A percentile compares a stretch with the other conserved stretches of the same genome.
These are phyloP conservation scores for Chrysaora quinquecirrha DNA, from an alignment of 30 jellyfish, hydroid and myxozoan species.

Conservation along the genomic window DNA sequence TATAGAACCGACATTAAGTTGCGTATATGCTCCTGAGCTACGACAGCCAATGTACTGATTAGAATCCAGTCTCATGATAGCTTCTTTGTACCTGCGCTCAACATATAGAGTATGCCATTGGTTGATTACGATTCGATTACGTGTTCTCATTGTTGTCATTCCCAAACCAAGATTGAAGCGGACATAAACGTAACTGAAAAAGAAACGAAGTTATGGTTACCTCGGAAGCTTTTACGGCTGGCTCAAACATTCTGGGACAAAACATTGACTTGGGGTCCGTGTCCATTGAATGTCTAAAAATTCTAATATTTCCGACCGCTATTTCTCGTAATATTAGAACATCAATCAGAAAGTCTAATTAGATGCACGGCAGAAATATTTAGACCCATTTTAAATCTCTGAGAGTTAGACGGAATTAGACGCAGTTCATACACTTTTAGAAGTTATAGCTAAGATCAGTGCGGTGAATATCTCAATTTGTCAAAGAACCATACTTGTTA, in stretches of 20 bases:
- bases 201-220: background rate
- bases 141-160: constrained; percentile 66
- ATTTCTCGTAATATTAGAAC: too few relatives aligned
- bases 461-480: too few relatives aligned
- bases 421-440: too few relatives aligned
- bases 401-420: too few relatives aligned
- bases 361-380: too few relatives aligned
- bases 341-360: too few relatives aligned
- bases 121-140: constrained; percentile 41
- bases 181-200: constrained; percentile 69
- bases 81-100: constrained; percentile 73
- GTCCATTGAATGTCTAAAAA: too few relatives aligned
- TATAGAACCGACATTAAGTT: constrained; percentile 65
- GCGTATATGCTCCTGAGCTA: constrained; percentile 64
- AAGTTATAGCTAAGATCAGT: too few relatives aligned
- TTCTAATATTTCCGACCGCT: too few relatives aligned
- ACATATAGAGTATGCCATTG: constrained; percentile 74
- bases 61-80: constrained; percentile 82
- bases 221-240: background rate
- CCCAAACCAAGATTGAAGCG: constrained; percentile 78
- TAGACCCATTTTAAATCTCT: too few relatives aligned
- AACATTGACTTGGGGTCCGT: too few relatives aligned
- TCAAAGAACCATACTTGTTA: too few relatives aligned
- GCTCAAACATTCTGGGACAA: background rate
- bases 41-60: constrained; percentile 61